Conservation (phyloP, 2,797 vertebrate species). For the Silurus aristotelis region DNA sequence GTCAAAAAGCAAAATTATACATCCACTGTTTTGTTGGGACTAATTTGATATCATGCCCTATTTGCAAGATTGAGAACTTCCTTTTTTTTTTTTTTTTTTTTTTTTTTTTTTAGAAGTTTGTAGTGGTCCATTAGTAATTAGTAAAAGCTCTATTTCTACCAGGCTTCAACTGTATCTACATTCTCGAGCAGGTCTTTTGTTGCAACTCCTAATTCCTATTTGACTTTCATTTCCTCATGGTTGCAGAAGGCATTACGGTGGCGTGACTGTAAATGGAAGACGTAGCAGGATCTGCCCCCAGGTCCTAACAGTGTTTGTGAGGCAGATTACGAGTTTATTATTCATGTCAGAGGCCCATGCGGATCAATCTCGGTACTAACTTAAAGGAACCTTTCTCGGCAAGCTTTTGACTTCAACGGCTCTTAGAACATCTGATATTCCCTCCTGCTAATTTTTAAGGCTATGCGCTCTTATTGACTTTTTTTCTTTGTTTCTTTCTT, state of each 20-base stretch:
- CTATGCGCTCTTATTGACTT: slow-evolving; percentile 49
- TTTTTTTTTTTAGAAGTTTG: slow-evolving; percentile 53
- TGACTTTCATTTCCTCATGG: slow-evolving; percentile 35
- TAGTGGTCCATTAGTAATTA: slow-evolving; percentile 34
- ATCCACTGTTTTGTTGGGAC: slow-evolving; percentile 77
- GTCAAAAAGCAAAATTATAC: slow-evolving; percentile 56
- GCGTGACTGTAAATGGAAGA: slow-evolving; percentile 28
- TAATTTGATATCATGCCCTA: slow-evolving; percentile 76
- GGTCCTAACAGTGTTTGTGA: slow-evolving; percentile 34
- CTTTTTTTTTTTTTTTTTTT: slow-evolving; percentile 26
- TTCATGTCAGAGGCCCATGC: slow-evolving; percentile 27
- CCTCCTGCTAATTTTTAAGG: slow-evolving; percentile 50
- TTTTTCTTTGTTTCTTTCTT: neutral
- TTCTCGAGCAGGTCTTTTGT: neutral
- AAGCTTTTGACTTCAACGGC: slow-evolving; percentile 28
- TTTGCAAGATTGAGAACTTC: slow-evolving; percentile 76
- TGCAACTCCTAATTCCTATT: slow-evolving; percentile 34
- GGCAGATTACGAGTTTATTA: slow-evolving; percentile 47
- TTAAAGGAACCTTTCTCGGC: slow-evolving; percentile 32
- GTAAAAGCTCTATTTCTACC: slow-evolving; percentile 22
- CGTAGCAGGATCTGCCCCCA: slow-evolving; percentile 29
- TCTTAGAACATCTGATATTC: slow-evolving; percentile 44
- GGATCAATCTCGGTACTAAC: slow-evolving; percentile 31
- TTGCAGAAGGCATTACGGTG: slow-evolving; percentile 26
- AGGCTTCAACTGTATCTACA: slow-evolving; percentile 29